A percentile compares a stretch with the other conserved stretches of the same genome.
phyloP scores from a whole-genome alignment of 2,113 vertebrate species.

The Gambusia affinis region DNA sequence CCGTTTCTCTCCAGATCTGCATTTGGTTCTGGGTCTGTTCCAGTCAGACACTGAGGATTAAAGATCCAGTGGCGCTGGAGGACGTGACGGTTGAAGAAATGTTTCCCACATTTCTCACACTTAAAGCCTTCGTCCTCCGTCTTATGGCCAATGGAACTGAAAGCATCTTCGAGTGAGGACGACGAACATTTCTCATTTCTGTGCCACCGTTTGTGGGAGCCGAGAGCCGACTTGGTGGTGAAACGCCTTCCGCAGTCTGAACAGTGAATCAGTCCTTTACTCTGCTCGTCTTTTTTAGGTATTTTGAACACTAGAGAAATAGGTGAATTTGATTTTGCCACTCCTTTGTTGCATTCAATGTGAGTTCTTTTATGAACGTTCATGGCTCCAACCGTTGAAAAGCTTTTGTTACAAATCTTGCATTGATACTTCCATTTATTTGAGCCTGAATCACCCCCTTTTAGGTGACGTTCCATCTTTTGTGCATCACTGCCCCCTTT shows the following conservation, averaged over 20 bases:
- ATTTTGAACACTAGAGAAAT: conserved; percentile 28
- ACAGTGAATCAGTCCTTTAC: conserved; percentile 69
- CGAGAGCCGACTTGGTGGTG: conserved; percentile 76
- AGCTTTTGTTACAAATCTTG: conserved; percentile 70
- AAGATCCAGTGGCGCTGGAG: conserved; percentile 73
- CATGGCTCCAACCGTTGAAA: conserved; percentile 75
- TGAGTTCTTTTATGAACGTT: conserved; percentile 80
- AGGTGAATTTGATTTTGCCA: conserved; percentile 26
- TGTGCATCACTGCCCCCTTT: neutral
- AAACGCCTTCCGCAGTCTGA: conserved; percentile 78
- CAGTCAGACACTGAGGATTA: conserved; percentile 59
- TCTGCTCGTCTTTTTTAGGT: conserved; percentile 38
- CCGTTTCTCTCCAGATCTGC: neutral
- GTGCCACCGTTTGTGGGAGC: conserved; percentile 80
- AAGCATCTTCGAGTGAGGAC: conserved; percentile 54
- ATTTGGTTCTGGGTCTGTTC: conserved; percentile 12
- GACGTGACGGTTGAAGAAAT: conserved; percentile 76
- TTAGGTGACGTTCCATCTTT: neutral
- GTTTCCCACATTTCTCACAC: conserved; percentile 73
- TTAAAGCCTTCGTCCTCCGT: conserved; percentile 61
- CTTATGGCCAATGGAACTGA: conserved; percentile 29
- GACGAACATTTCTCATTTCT: conserved; percentile 66
- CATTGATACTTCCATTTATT: conserved; percentile 75
- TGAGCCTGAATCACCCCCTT: conserved; percentile 2
- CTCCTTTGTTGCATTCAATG: conserved; percentile 34